Conservation (phyloP, 2,888 invertebrate genomes). For the Teinopalpus imperialis region DNA sequence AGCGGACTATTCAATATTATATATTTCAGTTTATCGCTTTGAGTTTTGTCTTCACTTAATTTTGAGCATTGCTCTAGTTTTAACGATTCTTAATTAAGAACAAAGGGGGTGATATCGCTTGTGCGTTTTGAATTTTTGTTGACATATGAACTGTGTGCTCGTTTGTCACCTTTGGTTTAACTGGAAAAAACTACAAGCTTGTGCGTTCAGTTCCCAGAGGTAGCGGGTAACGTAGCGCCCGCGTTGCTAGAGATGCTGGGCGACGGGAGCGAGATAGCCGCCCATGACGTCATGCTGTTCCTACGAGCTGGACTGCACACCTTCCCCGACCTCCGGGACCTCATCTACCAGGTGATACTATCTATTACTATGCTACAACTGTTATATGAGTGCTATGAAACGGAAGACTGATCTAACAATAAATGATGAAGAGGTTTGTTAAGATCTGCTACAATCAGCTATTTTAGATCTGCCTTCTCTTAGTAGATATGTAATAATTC, state of each 20-base stretch:
- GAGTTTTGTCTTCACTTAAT: slow-evolving; percentile 53
- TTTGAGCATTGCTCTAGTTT: slow-evolving; percentile 76
- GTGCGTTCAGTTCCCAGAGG: slow-evolving; percentile 90
- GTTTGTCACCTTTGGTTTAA: no score
- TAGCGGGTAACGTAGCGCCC: slow-evolving; percentile 96
- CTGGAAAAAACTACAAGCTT: no score
- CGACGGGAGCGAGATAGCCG: slow-evolving; percentile 94
- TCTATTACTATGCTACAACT: no score
- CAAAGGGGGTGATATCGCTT: no score
- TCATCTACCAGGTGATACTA: slow-evolving; percentile 90
- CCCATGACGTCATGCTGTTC: slow-evolving; percentile 96
- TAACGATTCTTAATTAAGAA: slow-evolving; percentile 78
- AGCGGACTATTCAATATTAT: slow-evolving; percentile 51
- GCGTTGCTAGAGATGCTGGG: slow-evolving; percentile 96
- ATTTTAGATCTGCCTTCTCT: no score
- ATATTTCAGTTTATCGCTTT: slow-evolving; percentile 53
- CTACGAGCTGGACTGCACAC: slow-evolving; percentile 97
- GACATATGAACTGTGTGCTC: no score
- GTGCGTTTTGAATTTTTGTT: no score
- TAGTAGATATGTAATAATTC: no score
- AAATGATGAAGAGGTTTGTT: no score
- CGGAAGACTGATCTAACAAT: no score
- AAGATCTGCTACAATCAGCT: no score
- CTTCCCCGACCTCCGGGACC: slow-evolving; percentile 89
- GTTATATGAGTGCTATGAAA: no score